Conservation (phyloP, 2,113 vertebrate genomes). For the Mobula birostris region DNA sequence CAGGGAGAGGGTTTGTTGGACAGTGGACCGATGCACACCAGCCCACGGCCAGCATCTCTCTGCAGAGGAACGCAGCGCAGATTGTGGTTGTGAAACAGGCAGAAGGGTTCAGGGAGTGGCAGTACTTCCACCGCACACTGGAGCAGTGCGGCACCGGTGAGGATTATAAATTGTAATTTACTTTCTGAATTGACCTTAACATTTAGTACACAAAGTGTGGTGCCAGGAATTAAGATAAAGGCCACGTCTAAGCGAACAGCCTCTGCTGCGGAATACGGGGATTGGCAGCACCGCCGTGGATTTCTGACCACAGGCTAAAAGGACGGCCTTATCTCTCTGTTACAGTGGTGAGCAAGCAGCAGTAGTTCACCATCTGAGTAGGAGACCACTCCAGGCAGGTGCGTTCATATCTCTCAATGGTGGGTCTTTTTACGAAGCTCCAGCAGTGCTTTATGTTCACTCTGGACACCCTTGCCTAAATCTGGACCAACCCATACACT, state of each 20-base stretch:
- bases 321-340: not conserved
- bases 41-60: not conserved
- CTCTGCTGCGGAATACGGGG: not conserved
- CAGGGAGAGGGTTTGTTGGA: not conserved
- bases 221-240: not conserved
- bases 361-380: not conserved
- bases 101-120: not conserved
- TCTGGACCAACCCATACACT: not conserved
- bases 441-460: not conserved
- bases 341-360: not conserved
- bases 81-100: not conserved
- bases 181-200: not conserved
- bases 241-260: not conserved
- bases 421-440: not conserved
- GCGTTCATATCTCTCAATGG: not conserved
- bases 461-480: not conserved
- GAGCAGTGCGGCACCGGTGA: not conserved
- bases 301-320: not conserved
- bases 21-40: not conserved
- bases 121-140: not conserved
- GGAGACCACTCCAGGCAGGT: not conserved
- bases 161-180: constrained; percentile 3
- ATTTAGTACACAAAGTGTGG: not conserved
- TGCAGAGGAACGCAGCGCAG: not conserved
- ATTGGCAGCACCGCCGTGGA: not conserved